These are phyloP conservation scores for Arion vulgaris DNA, from an alignment of 1,140 invertebrate species.

Conservation along the genomic window DNA sequence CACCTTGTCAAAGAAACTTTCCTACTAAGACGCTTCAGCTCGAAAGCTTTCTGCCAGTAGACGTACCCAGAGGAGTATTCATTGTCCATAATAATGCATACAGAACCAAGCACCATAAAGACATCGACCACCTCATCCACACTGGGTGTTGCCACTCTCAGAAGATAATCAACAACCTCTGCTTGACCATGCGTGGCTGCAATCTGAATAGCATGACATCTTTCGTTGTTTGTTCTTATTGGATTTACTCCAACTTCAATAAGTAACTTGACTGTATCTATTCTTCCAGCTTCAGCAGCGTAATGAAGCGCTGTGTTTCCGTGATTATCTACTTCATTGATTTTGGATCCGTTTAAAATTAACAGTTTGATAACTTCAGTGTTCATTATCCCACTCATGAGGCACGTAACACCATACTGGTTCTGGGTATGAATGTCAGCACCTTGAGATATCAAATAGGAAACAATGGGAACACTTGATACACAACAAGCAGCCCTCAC, in stretches of 20 bases:
- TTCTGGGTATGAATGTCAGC: slow-evolving; percentile 7
- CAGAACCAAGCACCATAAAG: neutral
- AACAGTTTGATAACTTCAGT: neutral
- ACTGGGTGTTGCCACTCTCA: neutral
- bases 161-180: slow-evolving; percentile 19
- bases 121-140: neutral
- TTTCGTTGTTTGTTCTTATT: neutral
- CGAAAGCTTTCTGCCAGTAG: slow-evolving; percentile 23
- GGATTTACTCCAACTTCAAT: slow-evolving; percentile 27
- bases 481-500: slow-evolving; percentile 4
- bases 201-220: neutral
- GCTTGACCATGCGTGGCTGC: slow-evolving; percentile 13
- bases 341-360: neutral
- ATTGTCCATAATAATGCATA: slow-evolving; percentile 9
- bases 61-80: neutral
- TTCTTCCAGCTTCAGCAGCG: slow-evolving; percentile 13
- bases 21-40: neutral
- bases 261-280: slow-evolving; percentile 17
- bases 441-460: neutral
- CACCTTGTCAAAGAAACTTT: neutral
- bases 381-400: neutral
- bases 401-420: slow-evolving; percentile 8
- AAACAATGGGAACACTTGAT: neutral
- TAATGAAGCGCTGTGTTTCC: slow-evolving; percentile 28
- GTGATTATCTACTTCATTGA: neutral